Base-by-base conservation (phyloP, 30 jellyfish, hydroid and myxozoan species). In the Aurelia aurita complex sp. Pacific region DNA sequence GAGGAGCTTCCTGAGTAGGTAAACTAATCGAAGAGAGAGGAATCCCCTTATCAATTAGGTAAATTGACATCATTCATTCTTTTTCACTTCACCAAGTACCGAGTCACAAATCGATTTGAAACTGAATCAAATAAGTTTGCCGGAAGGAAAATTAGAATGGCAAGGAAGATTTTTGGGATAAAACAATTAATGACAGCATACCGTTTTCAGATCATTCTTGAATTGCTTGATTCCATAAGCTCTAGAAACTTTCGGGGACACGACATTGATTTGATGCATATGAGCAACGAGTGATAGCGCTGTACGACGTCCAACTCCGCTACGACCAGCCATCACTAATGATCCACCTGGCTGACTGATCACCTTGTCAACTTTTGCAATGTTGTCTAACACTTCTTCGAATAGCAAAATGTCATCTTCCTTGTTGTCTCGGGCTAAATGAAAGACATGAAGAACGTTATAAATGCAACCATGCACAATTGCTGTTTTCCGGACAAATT, bases 281-380 rank as follows among this genome's bases (percentile, higher is more conserved):
- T 92, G 98, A 18, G 98, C 97, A n/a, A 87, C 97, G 17, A 92
- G 95, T 68, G 88, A 70, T 43, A 87, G 61, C 4, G 97, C 97
- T 4, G 97, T 81, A 2, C 95, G 85, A 14, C 98, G 91, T 10
- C 98, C 98, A 69, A 92, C 87, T 33, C 98, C 98, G 40, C 97
- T 86, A 34, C 98, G 96, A 10, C 98, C 98, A 14, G 98, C 98
- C 73, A 92, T 88, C 13, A 92, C 92, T 38, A 92, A 67, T 2
- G 97, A 92, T 57, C 98, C 98, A 68, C 95, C 91, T 29, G 98
- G 98, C 79, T 92, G 97, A 13, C 96, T 81, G 19, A 92, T 38
- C 10, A 87, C 97, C 60, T 73, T 67, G 60, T 87, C 98, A 18
- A 92, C 90, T 42, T 76, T 81, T 10, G 98, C 94, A 36, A 92